phyloP scores from a whole-genome alignment of 2,113 vertebrate species.

The Conger conger region DNA sequence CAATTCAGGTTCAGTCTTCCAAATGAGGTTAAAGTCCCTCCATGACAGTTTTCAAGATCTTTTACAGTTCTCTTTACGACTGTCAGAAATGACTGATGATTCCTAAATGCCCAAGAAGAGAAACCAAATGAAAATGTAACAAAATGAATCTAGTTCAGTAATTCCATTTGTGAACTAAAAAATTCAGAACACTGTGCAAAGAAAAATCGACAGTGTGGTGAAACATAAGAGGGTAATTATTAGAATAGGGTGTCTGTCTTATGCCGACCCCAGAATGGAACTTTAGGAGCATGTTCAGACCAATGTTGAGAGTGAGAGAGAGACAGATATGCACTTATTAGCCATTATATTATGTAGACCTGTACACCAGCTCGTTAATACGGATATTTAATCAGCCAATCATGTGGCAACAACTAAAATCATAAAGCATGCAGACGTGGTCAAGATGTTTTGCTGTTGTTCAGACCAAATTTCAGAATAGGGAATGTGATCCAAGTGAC shows the following conservation, averaged over 20 bases:
- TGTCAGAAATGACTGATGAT: neutral
- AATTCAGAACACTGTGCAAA: neutral
- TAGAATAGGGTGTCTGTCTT: neutral
- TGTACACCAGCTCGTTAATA: no score
- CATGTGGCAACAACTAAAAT: no score
- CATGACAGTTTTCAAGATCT: neutral
- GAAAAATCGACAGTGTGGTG: neutral
- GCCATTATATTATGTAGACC: no score
- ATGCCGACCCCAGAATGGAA: neutral
- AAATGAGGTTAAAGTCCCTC: neutral
- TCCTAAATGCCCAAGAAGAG: no score
- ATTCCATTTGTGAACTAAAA: neutral
- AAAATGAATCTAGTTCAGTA: neutral
- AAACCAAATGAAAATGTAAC: no score
- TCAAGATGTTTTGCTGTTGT: no score
- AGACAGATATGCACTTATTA: no score
- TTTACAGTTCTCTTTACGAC: neutral
- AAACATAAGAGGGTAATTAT: neutral
- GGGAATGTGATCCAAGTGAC: no score
- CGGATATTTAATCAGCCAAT: no score
- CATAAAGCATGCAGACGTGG: no score
- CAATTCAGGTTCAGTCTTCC: neutral
- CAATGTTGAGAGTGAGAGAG: neutral
- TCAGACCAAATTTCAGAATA: no score
- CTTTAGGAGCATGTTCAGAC: neutral